phyloP scores from a whole-genome alignment of 2,113 vertebrate genomes.

The Coregonus clupeaformis region DNA sequence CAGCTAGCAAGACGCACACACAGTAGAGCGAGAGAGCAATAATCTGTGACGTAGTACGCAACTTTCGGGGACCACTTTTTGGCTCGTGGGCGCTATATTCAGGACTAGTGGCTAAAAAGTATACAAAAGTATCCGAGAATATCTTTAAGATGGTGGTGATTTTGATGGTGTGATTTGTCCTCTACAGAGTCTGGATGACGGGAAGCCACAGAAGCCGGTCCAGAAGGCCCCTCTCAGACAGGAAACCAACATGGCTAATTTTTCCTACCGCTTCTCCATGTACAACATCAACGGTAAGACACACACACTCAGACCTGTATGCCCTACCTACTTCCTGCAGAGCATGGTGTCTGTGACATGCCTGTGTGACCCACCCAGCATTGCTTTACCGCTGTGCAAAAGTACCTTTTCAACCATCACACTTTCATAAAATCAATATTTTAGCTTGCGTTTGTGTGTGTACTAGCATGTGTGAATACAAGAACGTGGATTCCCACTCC shows the following conservation, averaged over 20 bases:
- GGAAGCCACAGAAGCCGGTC: constrained; percentile 80
- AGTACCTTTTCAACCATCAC: too few relatives aligned
- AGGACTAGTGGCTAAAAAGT: too few relatives aligned
- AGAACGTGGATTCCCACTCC: neutral
- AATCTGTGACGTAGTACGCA: too few relatives aligned
- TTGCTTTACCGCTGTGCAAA: too few relatives aligned
- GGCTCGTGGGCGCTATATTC: too few relatives aligned
- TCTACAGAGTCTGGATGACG: constrained; percentile 90
- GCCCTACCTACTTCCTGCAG: too few relatives aligned
- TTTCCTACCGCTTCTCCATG: constrained; percentile 99
- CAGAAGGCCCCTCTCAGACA: constrained; percentile 93
- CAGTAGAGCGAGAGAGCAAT: too few relatives aligned
- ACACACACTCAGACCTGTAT: neutral
- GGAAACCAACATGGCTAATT: constrained; percentile 98
- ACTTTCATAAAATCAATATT: too few relatives aligned
- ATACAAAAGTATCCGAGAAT: too few relatives aligned
- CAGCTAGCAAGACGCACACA: too few relatives aligned
- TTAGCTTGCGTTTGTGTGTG: neutral
- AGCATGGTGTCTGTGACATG: neutral
- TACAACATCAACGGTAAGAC: constrained; percentile 96
- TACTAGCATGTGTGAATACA: neutral
- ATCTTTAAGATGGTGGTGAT: neutral
- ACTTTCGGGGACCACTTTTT: too few relatives aligned
- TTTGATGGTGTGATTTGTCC: neutral
- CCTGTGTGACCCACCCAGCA: neutral